These are phyloP conservation scores for Acanthisitta chloris DNA, from an alignment of 2,113 vertebrate species.

Conservation along the genomic window DNA sequence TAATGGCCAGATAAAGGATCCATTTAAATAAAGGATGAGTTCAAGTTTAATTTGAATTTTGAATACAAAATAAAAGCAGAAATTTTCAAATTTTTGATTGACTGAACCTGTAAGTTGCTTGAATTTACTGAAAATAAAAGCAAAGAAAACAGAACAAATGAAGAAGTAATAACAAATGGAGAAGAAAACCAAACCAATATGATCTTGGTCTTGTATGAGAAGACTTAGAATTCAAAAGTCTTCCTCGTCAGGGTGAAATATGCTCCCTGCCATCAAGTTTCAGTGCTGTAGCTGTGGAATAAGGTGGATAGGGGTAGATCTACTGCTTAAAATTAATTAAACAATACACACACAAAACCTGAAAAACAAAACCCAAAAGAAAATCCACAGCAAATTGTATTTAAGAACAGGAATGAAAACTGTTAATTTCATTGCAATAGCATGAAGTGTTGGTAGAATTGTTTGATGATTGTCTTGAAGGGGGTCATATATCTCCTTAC, in stretches of 20 bases:
- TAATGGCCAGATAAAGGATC: background rate
- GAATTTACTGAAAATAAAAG: background rate
- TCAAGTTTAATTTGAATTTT: background rate
- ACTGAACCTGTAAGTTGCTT: background rate
- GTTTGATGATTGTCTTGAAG: background rate
- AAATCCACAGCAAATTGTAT: background rate
- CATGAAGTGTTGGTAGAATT: background rate
- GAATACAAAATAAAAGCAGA: background rate
- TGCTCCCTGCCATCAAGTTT: background rate
- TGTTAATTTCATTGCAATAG: background rate
- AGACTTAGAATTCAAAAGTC: background rate
- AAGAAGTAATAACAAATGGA: background rate
- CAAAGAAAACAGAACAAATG: background rate
- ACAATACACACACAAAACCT: background rate
- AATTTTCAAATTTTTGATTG: background rate
- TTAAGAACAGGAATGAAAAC: background rate
- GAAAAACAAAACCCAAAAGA: background rate
- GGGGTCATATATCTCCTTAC: background rate
- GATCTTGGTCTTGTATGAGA: rapidly evolving
- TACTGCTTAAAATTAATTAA: background rate
- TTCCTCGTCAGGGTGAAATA: background rate
- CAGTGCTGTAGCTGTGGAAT: background rate
- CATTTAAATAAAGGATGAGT: background rate
- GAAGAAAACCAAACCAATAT: background rate
- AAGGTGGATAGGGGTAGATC: background rate